Percentiles rank a stretch among this genome's conserved stretches.
Conservation (phyloP, 2,888 invertebrate species). For the Acronicta psi region DNA sequence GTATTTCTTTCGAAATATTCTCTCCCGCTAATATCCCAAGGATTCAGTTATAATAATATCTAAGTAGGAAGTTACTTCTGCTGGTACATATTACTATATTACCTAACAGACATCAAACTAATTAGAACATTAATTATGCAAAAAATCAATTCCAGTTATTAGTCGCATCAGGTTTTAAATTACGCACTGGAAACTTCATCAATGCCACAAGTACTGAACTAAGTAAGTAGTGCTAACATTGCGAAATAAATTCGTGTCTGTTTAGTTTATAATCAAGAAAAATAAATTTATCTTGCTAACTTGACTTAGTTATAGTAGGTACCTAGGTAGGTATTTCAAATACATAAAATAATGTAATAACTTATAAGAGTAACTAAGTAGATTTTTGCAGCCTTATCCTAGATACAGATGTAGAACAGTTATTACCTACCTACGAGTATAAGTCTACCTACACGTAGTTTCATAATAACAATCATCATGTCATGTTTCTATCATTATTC, state of each 20-base stretch:
- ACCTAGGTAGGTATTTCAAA: not conserved
- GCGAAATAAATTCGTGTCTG: not conserved
- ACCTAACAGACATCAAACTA: constrained; percentile 2
- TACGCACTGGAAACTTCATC: not conserved
- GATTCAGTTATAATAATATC: constrained; percentile 6
- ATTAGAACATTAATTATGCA: constrained; percentile 1
- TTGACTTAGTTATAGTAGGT: not conserved
- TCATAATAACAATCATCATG: constrained; percentile 8
- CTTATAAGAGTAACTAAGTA: too few species aligned
- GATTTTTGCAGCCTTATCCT: not conserved
- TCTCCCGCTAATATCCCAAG: constrained; percentile 16
- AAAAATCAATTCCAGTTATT: not conserved
- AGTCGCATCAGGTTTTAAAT: not conserved
- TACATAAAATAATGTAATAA: not conserved
- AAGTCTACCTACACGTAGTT: not conserved
- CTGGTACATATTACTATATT: not conserved
- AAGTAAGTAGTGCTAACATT: not conserved
- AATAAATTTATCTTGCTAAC: not conserved
- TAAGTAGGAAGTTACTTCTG: not conserved
- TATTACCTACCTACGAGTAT: too few species aligned
- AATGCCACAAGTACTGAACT: not conserved
- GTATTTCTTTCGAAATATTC: constrained; percentile 25
- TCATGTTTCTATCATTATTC: not conserved
- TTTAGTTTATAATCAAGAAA: not conserved
- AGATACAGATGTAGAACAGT: too few species aligned